Base-by-base conservation (phyloP, 2,797 vertebrate genomes). In the Eospalax fontanierii region DNA sequence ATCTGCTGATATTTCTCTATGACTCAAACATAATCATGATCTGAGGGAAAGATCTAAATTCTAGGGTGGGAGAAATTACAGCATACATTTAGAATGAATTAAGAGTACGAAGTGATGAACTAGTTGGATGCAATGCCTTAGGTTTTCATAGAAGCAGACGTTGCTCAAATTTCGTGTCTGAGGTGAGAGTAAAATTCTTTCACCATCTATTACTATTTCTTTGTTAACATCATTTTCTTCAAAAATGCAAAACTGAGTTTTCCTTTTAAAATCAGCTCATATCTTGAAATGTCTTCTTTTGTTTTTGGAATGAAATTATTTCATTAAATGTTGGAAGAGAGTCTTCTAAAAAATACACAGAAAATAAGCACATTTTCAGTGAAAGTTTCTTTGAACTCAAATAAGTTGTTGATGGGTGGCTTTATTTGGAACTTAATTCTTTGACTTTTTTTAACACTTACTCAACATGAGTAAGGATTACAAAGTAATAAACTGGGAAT, bases 11-110 rank as follows among this genome's bases (percentile, higher is more conserved):
- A 82, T 96, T 92, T 93, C 83, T 91, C 88, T 96, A 54, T 87
- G 70, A 95, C 68, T 93, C 95, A 57, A 95, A 74, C 92, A 95
- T 61, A 96, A 93, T 90, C 43, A 76, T 91, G 95, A 93, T 81
- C 86, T 83, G 61, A 85, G 84, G 73, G 87, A 91, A 90, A 87
- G 90, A 85, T 82, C 86, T 93, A 50, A 92, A 88, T 96, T 88
- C 92, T 83, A 81, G 57, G 71, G 18, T 92, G 9, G 74, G 68
- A 92, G 79, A 96, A 82, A 96, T 97, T 82, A 78, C 84, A 86
- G 50, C 89, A 83, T 93, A 90, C 92, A 89, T 93, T 92, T 92
- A 11, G 11, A 50, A 93, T 76, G 19, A 93, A 59, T 95, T 88
- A 75, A 82, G 46, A 95, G 10, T 46, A 50, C 43, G 65, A 90